A percentile compares a stretch with the other conserved stretches of the same genome.
Evolutionary conservation across 1,140 invertebrate genomes (phyloP).

Genomic region (Pseudomyrmex pallidus): DNA sequence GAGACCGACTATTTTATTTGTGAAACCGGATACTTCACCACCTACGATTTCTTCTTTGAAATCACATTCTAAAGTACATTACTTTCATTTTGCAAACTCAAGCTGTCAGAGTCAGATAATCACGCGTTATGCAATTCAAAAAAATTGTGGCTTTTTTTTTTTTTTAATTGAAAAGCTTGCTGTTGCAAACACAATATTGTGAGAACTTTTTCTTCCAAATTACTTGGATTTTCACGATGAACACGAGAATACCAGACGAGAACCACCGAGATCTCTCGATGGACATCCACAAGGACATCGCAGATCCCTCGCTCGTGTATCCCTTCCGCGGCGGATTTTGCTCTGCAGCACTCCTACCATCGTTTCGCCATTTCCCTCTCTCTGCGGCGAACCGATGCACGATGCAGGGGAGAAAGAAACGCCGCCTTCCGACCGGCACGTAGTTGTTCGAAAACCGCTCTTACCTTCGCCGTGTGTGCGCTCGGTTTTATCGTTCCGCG

Average conservation of each 20-base stretch:
- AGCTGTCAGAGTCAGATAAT: not conserved
- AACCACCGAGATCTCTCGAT: conserved; percentile 70
- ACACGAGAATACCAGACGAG: not conserved
- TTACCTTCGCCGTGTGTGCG: conserved; percentile 76
- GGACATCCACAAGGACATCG: conserved; percentile 4
- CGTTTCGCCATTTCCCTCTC: conserved; percentile 77
- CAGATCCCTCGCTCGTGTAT: conserved; percentile 32
- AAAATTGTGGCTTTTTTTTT: no score
- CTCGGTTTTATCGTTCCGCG: conserved; percentile 69
- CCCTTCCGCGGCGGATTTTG: conserved; percentile 58
- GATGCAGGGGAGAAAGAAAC: conserved; percentile 81
- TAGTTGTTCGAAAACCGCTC: conserved; percentile 82
- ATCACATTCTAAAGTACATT: not conserved
- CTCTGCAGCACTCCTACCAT: conserved; percentile 59
- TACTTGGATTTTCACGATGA: no score
- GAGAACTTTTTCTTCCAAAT: no score
- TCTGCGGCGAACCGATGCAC: conserved; percentile 75
- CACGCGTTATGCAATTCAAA: no score
- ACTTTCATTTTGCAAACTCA: not conserved
- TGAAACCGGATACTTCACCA: not conserved
- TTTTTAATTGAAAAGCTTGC: no score
- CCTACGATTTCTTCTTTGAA: not conserved
- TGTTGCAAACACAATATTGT: no score
- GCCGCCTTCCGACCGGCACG: conserved; percentile 77
- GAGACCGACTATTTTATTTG: not conserved